Evolutionary conservation across 2,113 vertebrate species (phyloP).

Genomic region (Tenrec ecaudatus): DNA sequence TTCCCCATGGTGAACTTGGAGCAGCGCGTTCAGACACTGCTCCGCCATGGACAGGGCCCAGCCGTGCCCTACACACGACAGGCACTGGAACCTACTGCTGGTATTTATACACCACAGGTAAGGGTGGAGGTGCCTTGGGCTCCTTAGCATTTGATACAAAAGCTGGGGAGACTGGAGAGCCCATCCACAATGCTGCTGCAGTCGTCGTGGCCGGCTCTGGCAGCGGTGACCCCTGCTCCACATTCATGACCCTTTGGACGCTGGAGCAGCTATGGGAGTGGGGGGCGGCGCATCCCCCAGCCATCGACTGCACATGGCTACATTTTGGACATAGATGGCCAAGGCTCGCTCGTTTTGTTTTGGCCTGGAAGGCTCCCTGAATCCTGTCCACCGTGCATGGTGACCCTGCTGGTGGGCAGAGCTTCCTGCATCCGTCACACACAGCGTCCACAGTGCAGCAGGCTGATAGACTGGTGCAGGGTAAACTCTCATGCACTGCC

Average conservation of each 20-base stretch:
- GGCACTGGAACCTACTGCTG: neutral
- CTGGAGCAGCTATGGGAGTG: neutral
- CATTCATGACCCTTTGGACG: neutral
- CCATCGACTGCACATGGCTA: neutral
- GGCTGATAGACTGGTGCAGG: neutral
- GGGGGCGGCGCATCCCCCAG: neutral
- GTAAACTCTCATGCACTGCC: too few species aligned
- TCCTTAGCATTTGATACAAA: neutral
- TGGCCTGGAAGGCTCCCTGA: too few species aligned
- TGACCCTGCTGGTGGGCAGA: neutral
- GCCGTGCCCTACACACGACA: accelerated
- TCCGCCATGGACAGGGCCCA: neutral
- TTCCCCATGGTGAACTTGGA: neutral
- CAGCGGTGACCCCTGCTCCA: neutral
- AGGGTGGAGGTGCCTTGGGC: neutral
- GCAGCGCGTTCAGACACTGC: neutral
- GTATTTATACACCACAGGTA: neutral
- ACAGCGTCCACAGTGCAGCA: neutral
- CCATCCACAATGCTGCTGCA: neutral
- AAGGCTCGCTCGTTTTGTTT: neutral
- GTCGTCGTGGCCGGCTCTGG: neutral
- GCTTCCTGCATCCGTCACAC: neutral
- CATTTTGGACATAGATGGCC: neutral
- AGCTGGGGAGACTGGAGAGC: neutral
- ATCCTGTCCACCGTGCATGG: neutral